Conservation (phyloP, 2,797 vertebrate genomes). For the Clarias pachynema region DNA sequence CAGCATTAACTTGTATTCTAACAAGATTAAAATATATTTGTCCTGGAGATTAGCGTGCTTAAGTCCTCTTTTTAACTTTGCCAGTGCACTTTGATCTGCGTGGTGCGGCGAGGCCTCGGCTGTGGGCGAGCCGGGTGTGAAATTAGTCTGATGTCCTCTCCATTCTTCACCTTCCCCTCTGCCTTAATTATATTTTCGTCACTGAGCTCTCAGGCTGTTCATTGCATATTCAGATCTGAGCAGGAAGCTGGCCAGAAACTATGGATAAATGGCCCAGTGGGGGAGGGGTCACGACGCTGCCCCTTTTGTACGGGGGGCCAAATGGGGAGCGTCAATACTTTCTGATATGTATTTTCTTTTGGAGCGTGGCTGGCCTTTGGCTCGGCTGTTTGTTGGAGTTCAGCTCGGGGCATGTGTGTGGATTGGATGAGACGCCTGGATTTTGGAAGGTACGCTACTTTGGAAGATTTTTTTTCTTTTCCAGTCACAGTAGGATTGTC, state of each 20-base stretch:
- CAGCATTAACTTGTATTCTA: constrained; percentile 99
- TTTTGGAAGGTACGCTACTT: constrained; percentile 31
- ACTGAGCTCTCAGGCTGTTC: constrained; percentile 87
- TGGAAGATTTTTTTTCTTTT: not conserved
- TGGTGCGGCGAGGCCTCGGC: constrained; percentile 86
- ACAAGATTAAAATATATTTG: constrained; percentile 99
- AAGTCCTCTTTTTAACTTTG: constrained; percentile 84
- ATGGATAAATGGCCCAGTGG: constrained; percentile 83
- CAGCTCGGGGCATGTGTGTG: constrained; percentile 51
- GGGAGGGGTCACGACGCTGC: constrained; percentile 77
- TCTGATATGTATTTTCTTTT: constrained; percentile 71
- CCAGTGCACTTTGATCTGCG: constrained; percentile 94
- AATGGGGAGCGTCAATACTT: constrained; percentile 70
- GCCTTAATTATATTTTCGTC: constrained; percentile 98
- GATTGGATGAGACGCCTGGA: constrained; percentile 32
- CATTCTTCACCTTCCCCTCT: constrained; percentile 90
- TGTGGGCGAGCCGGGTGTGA: constrained; percentile 93
- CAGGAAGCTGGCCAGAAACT: constrained; percentile 86
- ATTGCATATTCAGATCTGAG: constrained; percentile 96
- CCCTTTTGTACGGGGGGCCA: constrained; percentile 69
- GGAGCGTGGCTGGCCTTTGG: constrained; percentile 68
- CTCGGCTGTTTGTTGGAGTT: constrained; percentile 64
- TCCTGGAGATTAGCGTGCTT: constrained; percentile 99
- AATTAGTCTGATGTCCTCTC: constrained; percentile 99
- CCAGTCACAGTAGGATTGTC: constrained; percentile 2